Percentiles rank a stretch among this genome's conserved stretches.
These are phyloP conservation scores for Mastacembelus armatus DNA, from an alignment of 2,797 vertebrate species.

Conservation along the genomic window DNA sequence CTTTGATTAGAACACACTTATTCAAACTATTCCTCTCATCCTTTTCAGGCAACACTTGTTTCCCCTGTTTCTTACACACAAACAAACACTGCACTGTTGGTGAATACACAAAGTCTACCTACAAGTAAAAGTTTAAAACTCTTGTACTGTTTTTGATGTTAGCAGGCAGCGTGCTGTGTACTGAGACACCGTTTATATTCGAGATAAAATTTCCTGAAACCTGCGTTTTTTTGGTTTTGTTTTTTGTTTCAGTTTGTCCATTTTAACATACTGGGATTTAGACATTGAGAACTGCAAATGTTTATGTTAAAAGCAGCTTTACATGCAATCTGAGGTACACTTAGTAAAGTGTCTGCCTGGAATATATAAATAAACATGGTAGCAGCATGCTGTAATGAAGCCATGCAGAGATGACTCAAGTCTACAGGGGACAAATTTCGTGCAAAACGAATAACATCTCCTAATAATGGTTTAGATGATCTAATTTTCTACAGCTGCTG, in stretches of 20 bases:
- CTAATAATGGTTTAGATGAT: no score
- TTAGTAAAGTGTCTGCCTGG: no score
- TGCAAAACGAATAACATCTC: no score
- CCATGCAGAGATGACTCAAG: background rate
- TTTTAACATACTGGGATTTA: conserved; percentile 26
- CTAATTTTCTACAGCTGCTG: no score
- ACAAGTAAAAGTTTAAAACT: conserved; percentile 16
- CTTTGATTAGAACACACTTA: conserved; percentile 14
- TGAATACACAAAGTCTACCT: conserved; percentile 31
- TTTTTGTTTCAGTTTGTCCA: conserved; percentile 28
- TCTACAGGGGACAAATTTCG: background rate
- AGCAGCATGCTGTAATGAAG: conserved; percentile 1
- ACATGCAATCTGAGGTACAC: background rate
- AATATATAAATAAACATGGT: conserved; percentile 37
- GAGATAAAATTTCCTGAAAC: conserved; percentile 34
- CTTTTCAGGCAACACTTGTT: conserved; percentile 4
- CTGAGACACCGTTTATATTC: conserved; percentile 15
- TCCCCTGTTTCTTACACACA: background rate
- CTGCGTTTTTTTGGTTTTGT: no score
- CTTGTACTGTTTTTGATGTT: conserved; percentile 30
- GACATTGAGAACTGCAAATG: conserved; percentile 19
- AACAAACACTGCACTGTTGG: background rate
- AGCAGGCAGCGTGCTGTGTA: conserved; percentile 12
- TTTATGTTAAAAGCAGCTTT: conserved; percentile 23
- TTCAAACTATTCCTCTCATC: background rate